Percentiles rank a stretch among this genome's conserved stretches.
These are phyloP conservation scores for Nephrotoma flavescens DNA, from an alignment of 2,888 invertebrate genomes.

Conservation along the genomic window DNA sequence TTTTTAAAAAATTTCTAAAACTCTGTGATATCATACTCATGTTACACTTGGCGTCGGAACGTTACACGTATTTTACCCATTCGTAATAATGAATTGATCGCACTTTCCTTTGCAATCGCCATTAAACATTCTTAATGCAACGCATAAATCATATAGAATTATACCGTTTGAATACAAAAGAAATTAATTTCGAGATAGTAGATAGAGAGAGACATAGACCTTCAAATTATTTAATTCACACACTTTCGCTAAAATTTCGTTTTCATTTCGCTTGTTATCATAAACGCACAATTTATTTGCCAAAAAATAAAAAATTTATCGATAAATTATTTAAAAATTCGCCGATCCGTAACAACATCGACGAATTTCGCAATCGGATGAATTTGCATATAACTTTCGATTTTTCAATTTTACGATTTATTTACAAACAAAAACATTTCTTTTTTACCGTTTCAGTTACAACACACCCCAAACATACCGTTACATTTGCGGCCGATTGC, in stretches of 20 bases:
- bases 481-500: conserved; percentile 54
- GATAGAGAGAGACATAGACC: background rate
- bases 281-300: background rate
- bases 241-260: background rate
- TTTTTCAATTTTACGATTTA: background rate
- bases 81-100: background rate
- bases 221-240: background rate
- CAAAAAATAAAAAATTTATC: background rate
- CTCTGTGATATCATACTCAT: background rate
- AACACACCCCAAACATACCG: conserved; percentile 54
- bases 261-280: background rate
- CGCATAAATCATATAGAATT: background rate
- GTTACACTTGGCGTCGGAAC: too few species aligned
- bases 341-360: background rate
- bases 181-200: background rate
- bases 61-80: background rate
- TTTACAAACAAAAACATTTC: background rate
- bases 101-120: background rate
- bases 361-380: background rate
- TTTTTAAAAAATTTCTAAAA: background rate
- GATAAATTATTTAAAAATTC: background rate
- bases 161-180: background rate
- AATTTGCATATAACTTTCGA: background rate
- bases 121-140: background rate
- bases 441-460: conserved; percentile 35